Conservation (phyloP, 37 sponge, comb jelly and placozoan genomes). For the Oopsacas minuta region DNA sequence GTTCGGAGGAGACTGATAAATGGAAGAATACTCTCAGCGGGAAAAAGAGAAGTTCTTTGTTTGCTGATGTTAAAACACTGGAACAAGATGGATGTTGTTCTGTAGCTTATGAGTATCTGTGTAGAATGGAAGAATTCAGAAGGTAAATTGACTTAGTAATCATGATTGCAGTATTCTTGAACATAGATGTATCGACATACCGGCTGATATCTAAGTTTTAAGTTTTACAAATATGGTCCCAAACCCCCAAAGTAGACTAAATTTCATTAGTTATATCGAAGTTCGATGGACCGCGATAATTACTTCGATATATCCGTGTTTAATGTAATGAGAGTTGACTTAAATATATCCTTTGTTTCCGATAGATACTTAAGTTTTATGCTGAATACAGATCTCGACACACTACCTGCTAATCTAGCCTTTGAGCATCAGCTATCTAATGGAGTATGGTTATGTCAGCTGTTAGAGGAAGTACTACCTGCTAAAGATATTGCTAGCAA, state of each 20-base stretch:
- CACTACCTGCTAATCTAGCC: not conserved
- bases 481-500: not conserved
- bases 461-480: not conserved
- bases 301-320: too few relatives aligned
- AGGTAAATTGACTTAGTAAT: too few relatives aligned
- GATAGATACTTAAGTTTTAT: not conserved
- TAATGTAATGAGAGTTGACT: too few relatives aligned
- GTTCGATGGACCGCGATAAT: too few relatives aligned
- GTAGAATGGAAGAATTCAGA: not conserved
- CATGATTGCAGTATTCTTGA: too few relatives aligned
- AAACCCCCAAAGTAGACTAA: too few relatives aligned
- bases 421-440: constrained; percentile 10
- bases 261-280: too few relatives aligned
- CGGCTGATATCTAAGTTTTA: too few relatives aligned
- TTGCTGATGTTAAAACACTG: not conserved
- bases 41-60: not conserved
- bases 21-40: not conserved
- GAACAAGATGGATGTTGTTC: not conserved
- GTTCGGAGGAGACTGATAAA: not conserved
- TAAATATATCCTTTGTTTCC: not conserved
- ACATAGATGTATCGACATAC: too few relatives aligned
- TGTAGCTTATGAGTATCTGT: constrained; percentile 11
- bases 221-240: too few relatives aligned
- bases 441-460: not conserved
- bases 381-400: not conserved